Base-by-base conservation (phyloP, 2,797 vertebrate genomes). In the Ptychadena robeensis region DNA sequence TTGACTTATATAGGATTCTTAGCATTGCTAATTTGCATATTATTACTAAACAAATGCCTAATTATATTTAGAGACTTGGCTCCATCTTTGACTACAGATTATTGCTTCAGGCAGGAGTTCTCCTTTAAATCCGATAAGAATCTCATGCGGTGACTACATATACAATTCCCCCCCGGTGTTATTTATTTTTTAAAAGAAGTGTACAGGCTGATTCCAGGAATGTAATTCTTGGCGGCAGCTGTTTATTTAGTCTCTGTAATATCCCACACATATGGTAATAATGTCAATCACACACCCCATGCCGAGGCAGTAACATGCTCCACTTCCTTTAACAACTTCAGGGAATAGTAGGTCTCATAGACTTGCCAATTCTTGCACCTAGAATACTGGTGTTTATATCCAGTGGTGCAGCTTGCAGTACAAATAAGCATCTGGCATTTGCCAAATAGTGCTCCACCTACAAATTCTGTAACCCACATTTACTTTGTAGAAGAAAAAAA, bases 171-270 rank as follows among this genome's bases (percentile, higher is more conserved):
- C n/a, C 44, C 40, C 30, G 18, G 22, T 34, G 32, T 40, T 59
- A 91, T 93, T 86, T 87, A 90, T 44, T n/a, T 86, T 86, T 87
- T 89, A 85, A 79, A 81, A 90, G 82, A 86, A 90, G 87, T 30
- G 28, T 31, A 84, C 87, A 66, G 84, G 83, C 82, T 87, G 82
- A 86, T 89, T 88, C 87, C 89, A 88, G 86, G 78, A 90, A 91
- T 86, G 82, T 86, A 86, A 90, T 91, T 91, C 89, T 86, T 86
- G 87, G 86, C 81, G n/a, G 7, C 91, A 93, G 91, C 90, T 93
- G 91, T 89, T 92, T 89, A 88, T 90, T 88, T 87, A 87, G 88
- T 92, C 71, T 88, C 65, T 0, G 0, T 80, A 65, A 79, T 32
- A 80, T 65, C 80, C 85, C 27, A 61, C 85, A 86, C 87, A 75